These are phyloP conservation scores for Tridacna gigas DNA, from an alignment of 2,888 invertebrate species.

Conservation along the genomic window DNA sequence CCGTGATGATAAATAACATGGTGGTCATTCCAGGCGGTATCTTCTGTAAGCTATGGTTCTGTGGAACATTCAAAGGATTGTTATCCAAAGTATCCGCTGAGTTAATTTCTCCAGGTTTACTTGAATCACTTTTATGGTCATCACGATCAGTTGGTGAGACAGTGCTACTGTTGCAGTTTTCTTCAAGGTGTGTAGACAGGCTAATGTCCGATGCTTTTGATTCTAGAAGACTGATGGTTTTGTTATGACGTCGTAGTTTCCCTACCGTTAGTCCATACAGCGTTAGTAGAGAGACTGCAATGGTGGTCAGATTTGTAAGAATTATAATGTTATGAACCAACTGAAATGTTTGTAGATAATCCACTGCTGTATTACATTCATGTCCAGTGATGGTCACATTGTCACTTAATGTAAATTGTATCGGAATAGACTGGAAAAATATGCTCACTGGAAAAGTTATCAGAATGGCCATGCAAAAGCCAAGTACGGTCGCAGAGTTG, in stretches of 20 bases:
- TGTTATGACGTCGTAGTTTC: not conserved
- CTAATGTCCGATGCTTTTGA: not conserved
- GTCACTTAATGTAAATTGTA: not conserved
- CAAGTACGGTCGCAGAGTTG: conserved; percentile 1
- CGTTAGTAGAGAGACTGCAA: not conserved
- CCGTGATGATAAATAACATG: not conserved
- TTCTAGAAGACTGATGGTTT: not conserved
- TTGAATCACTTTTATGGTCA: not conserved
- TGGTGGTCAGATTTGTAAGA: not conserved
- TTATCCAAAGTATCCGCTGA: not conserved
- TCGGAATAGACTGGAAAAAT: conserved; percentile 9
- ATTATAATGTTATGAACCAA: conserved; percentile 11
- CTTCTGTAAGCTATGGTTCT: not conserved
- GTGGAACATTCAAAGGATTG: not conserved
- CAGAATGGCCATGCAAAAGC: not conserved
- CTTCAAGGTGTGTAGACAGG: not conserved
- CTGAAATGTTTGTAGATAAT: not conserved
- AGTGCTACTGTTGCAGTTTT: not conserved
- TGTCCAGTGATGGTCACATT: not conserved
- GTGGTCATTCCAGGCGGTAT: conserved; percentile 12
- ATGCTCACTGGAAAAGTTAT: conserved; percentile 11
- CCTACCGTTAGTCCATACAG: not conserved
- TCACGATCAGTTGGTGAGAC: not conserved
- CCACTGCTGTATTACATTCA: conserved; percentile 18
- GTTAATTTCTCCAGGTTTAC: not conserved